Evolutionary conservation across 2,888 invertebrate species (phyloP).

Genomic region (Coenonympha arcania): DNA sequence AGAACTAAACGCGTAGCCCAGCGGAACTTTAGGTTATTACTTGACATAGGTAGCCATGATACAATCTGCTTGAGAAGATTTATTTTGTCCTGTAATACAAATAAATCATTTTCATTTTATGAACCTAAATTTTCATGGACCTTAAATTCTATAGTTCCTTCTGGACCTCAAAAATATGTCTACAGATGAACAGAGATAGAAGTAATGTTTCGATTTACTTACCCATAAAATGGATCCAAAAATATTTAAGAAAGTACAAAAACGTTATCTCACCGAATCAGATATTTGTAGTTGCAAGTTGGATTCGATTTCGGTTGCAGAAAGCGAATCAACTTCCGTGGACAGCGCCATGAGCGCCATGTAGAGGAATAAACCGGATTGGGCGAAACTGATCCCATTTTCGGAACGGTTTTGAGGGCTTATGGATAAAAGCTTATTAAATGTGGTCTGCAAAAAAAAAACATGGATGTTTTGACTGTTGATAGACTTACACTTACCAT

Average conservation of each 20-base stretch:
- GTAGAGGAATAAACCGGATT: constrained; percentile 56
- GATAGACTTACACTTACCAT: too few relatives aligned
- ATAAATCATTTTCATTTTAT: too few relatives aligned
- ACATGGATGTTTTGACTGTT: neutral
- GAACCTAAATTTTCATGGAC: too few relatives aligned
- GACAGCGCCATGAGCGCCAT: constrained; percentile 50
- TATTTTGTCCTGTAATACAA: constrained; percentile 42
- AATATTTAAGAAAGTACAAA: neutral
- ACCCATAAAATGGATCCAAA: too few relatives aligned
- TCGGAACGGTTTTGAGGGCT: constrained; percentile 43
- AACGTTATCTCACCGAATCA: constrained; percentile 39
- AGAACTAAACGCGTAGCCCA: constrained; percentile 51
- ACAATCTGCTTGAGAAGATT: constrained; percentile 41
- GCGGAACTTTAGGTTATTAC: constrained; percentile 44
- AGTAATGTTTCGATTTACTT: too few relatives aligned
- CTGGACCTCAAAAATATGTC: too few relatives aligned
- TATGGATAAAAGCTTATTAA: constrained; percentile 42
- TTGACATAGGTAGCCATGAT: constrained; percentile 43
- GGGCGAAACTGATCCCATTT: constrained; percentile 63
- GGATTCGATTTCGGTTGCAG: constrained; percentile 48
- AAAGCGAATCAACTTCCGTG: constrained; percentile 47
- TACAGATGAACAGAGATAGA: too few relatives aligned
- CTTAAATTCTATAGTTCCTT: too few relatives aligned
- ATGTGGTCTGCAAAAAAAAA: constrained; percentile 44
- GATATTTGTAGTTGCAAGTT: constrained; percentile 39